Percentiles rank a stretch among this genome's conserved stretches.
Conservation (phyloP, 2,113 vertebrate genomes). For the Pimephales promelas region DNA sequence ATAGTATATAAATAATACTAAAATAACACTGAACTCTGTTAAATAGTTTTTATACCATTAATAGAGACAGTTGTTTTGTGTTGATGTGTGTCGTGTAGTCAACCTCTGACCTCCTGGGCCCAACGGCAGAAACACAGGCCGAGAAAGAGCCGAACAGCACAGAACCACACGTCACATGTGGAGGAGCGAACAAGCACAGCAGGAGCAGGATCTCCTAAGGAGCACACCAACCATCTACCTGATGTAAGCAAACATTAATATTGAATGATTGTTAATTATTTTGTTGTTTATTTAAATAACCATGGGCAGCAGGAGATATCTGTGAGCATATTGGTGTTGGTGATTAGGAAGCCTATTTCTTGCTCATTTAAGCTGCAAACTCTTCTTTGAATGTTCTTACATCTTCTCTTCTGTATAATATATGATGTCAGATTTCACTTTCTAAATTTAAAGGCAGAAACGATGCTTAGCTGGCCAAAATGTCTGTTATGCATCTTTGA, state of each 20-base stretch:
- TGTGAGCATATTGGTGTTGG: too few relatives aligned
- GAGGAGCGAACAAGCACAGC: slow-evolving; percentile 60
- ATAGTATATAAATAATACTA: not conserved
- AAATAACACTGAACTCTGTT: not conserved
- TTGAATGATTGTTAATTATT: not conserved
- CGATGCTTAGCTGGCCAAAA: not conserved
- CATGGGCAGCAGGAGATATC: not conserved
- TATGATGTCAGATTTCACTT: not conserved
- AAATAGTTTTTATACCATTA: not conserved
- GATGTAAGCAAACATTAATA: slow-evolving; percentile 45
- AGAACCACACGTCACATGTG: slow-evolving; percentile 7
- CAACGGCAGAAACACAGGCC: slow-evolving; percentile 84
- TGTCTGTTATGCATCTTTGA: not conserved
- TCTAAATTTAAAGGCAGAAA: not conserved
- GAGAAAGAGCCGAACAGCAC: slow-evolving; percentile 71
- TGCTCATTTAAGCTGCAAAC: not conserved
- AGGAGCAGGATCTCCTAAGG: slow-evolving; percentile 45
- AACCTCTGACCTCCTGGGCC: slow-evolving; percentile 90
- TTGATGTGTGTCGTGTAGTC: slow-evolving; percentile 61
- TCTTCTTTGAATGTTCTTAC: not conserved
- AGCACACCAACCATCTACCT: not conserved
- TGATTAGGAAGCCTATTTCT: too few relatives aligned
- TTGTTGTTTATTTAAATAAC: not conserved
- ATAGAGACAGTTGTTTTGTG: not conserved
- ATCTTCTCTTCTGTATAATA: not conserved